Conservation (phyloP, 2,888 invertebrate species). For the Rambutsinella grinnellia region DNA sequence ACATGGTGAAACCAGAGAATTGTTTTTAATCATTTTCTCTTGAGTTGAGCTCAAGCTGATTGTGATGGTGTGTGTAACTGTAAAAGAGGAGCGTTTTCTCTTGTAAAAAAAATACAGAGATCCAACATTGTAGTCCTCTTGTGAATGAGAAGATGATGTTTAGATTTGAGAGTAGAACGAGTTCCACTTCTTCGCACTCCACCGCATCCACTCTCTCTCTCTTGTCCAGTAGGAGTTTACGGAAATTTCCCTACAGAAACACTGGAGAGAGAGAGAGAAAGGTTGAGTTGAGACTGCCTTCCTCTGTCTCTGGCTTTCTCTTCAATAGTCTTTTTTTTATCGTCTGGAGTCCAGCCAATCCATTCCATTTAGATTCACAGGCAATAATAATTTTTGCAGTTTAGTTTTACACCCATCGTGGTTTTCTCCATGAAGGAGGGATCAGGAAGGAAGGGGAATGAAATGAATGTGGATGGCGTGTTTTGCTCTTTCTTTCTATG, state of each 20-base stretch:
- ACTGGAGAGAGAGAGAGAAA: not conserved
- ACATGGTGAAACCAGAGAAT: not conserved
- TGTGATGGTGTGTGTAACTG: not conserved
- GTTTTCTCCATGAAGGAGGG: not conserved
- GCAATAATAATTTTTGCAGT: not conserved
- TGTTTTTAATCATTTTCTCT: slow-evolving; percentile 46
- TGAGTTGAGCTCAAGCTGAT: slow-evolving; percentile 1
- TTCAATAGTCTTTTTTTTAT: slow-evolving; percentile 29
- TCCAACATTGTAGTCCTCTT: too few relatives aligned
- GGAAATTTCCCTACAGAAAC: not conserved
- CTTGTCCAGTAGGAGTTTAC: slow-evolving; percentile 14
- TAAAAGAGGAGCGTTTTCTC: not conserved
- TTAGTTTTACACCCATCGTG: not conserved
- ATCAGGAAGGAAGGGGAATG: not conserved
- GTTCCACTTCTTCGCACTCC: slow-evolving; percentile 47
- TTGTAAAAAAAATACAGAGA: too few relatives aligned
- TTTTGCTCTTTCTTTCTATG: not conserved
- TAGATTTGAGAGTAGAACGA: slow-evolving; percentile 5
- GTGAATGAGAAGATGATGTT: not conserved
- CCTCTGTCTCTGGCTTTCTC: not conserved
- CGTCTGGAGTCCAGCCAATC: slow-evolving; percentile 55
- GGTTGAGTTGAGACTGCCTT: too few relatives aligned
- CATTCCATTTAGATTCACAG: slow-evolving; percentile 28
- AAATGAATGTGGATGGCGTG: not conserved
- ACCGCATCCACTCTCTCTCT: slow-evolving; percentile 9